These are phyloP conservation scores for Dufourea novaeangliae DNA, from an alignment of 1,140 invertebrate species.

Conservation along the genomic window DNA sequence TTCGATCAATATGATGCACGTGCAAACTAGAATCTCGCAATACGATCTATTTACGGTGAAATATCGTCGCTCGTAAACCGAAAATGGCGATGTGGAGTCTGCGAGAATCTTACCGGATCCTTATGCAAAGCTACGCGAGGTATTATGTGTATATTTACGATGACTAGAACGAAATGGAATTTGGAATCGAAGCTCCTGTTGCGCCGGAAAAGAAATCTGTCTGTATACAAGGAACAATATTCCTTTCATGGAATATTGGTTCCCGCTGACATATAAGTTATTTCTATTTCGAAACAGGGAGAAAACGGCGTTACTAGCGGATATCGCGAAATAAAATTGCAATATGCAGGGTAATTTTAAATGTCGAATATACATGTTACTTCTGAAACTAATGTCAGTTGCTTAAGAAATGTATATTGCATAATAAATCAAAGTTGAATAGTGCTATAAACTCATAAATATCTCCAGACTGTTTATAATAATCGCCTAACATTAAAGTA, in stretches of 20 bases:
- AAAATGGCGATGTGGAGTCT: not conserved
- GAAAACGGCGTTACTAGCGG: not conserved
- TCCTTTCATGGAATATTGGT: slow-evolving; percentile 31
- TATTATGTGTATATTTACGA: slow-evolving; percentile 49
- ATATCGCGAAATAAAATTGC: not conserved
- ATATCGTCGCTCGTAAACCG: slow-evolving; percentile 44
- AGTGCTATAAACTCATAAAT: no score
- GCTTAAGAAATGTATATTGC: no score
- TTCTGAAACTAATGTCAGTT: no score
- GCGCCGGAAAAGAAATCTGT: slow-evolving; percentile 14
- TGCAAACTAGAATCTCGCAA: slow-evolving; percentile 6
- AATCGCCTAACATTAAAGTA: no score
- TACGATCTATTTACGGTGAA: slow-evolving; percentile 35
- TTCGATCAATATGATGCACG: slow-evolving; percentile 2
- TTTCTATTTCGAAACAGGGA: no score
- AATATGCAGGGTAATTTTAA: not conserved
- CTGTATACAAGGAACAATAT: not conserved
- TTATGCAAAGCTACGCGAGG: slow-evolving; percentile 36
- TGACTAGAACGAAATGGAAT: slow-evolving; percentile 31
- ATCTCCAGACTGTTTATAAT: no score
- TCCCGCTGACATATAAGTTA: not conserved
- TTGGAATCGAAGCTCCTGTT: slow-evolving; percentile 17
- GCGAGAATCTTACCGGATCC: slow-evolving; percentile 5
- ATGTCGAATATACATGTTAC: no score
- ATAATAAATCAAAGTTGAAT: no score